Evolutionary conservation across 2,888 invertebrate species (phyloP).

Genomic region (Autographa pulchrina): DNA sequence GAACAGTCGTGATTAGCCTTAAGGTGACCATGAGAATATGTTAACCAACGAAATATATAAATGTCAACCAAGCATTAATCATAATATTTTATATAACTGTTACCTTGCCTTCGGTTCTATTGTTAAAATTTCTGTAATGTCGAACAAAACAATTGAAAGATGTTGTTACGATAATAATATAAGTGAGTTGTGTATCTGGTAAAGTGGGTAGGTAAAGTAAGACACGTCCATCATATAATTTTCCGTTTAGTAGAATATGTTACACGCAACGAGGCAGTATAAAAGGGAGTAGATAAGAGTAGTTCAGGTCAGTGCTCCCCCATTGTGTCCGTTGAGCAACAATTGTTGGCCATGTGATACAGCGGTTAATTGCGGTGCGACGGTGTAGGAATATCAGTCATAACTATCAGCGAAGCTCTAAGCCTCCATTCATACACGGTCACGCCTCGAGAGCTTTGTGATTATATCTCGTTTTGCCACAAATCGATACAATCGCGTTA

Average conservation of each 20-base stretch:
- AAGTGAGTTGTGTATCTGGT: background rate
- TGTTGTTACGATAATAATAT: background rate
- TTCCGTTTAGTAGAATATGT: constrained; percentile 37
- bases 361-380: constrained; percentile 67
- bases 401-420: constrained; percentile 69
- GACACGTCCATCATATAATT: constrained; percentile 44
- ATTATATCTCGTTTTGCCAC: constrained; percentile 63
- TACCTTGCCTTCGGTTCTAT: constrained; percentile 9
- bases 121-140: background rate
- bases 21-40: constrained; percentile 16
- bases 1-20: constrained; percentile 25
- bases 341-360: constrained; percentile 62
- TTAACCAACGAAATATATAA: constrained; percentile 20
- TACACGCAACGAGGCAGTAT: constrained; percentile 46
- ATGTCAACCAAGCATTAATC: constrained; percentile 28
- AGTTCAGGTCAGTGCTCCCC: constrained; percentile 73
- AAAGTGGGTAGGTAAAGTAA: constrained; percentile 25
- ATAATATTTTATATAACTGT: constrained; percentile 18
- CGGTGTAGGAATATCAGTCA: constrained; percentile 60
- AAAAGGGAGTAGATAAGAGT: constrained; percentile 57
- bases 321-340: constrained; percentile 69
- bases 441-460: constrained; percentile 76
- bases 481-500: constrained; percentile 64
- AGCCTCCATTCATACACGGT: constrained; percentile 78
- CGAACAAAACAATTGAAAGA: constrained; percentile 2